Percentiles rank a stretch among this genome's conserved stretches.
phyloP scores from a whole-genome alignment of 2,888 invertebrate genomes.

The Cylloceria caligata region DNA sequence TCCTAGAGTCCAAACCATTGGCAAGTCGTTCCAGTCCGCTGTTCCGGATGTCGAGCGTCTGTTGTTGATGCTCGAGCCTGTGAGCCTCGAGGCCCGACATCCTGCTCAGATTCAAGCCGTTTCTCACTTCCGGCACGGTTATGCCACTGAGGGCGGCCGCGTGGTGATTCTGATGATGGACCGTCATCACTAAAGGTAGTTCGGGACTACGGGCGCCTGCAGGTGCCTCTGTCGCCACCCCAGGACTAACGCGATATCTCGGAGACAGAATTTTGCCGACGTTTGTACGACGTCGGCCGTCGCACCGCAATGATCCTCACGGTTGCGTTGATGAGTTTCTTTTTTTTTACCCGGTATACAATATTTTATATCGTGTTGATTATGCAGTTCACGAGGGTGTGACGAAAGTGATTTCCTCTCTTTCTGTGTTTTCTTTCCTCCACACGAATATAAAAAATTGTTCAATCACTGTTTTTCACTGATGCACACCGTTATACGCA shows the following conservation, averaged over 20 bases:
- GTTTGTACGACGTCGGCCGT: conserved; percentile 68
- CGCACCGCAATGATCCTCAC: conserved; percentile 37
- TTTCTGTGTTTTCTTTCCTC: neutral
- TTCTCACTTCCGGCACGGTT: conserved; percentile 75
- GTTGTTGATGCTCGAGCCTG: conserved; percentile 76
- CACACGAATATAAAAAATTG: conserved; percentile 10
- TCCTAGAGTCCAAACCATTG: conserved; percentile 77
- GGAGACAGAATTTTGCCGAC: conserved; percentile 83
- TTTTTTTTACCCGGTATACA: neutral
- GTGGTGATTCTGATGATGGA: conserved; percentile 83
- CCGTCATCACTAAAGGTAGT: conserved; percentile 83
- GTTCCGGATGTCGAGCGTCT: conserved; percentile 66
- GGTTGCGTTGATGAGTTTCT: neutral
- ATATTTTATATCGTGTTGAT: conserved; percentile 5
- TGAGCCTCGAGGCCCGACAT: conserved; percentile 81
- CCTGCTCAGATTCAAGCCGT: conserved; percentile 81
- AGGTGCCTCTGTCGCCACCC: conserved; percentile 82
- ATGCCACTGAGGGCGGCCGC: conserved; percentile 83
- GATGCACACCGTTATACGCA: conserved; percentile 29
- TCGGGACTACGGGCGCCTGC: conserved; percentile 81
- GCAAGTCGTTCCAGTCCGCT: conserved; percentile 75
- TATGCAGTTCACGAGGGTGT: conserved; percentile 24
- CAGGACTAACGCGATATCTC: conserved; percentile 81
- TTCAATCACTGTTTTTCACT: conserved; percentile 45
- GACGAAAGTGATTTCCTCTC: conserved; percentile 34